Percentiles rank a stretch among this genome's conserved stretches.
These are phyloP conservation scores for Torymus aiolomorphi DNA, from an alignment of 2,888 invertebrate species.

Conservation along the genomic window DNA sequence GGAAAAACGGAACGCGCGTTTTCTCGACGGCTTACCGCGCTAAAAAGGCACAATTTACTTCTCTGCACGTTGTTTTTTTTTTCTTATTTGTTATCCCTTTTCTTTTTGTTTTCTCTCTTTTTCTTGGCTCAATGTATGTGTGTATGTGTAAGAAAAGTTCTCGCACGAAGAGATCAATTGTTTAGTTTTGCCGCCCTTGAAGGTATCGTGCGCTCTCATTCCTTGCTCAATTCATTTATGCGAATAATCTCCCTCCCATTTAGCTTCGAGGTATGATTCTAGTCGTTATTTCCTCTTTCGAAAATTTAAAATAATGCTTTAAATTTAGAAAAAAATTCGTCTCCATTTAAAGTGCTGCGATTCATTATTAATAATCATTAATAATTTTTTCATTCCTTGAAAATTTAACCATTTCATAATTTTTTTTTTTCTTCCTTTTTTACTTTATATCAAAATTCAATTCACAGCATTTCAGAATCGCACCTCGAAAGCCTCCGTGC, in stretches of 20 bases:
- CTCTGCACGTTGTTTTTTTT: too few species aligned
- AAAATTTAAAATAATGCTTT: not conserved
- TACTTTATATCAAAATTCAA: too few species aligned
- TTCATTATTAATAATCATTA: too few species aligned
- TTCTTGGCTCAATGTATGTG: not conserved
- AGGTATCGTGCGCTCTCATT: slow-evolving; percentile 15
- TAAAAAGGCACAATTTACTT: slow-evolving; percentile 73
- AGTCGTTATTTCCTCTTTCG: slow-evolving; percentile 9
- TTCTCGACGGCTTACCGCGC: slow-evolving; percentile 67
- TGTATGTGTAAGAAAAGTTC: slow-evolving; percentile 62
- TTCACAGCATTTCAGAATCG: slow-evolving; percentile 23
- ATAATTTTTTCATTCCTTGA: too few species aligned
- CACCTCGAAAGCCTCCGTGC: slow-evolving; percentile 28
- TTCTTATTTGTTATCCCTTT: not conserved
- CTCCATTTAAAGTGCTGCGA: not conserved
- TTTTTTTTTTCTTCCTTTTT: too few species aligned
- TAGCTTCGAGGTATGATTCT: slow-evolving; percentile 27
- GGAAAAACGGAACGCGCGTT: not conserved
- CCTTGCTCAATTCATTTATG: slow-evolving; percentile 50
- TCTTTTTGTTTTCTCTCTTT: too few species aligned
- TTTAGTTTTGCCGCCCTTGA: slow-evolving; percentile 34
- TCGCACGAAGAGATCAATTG: slow-evolving; percentile 52
- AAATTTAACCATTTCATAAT: too few species aligned
- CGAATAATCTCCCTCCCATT: slow-evolving; percentile 38
- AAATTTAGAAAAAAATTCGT: not conserved